A percentile compares a stretch with the other conserved stretches of the same genome.
phyloP scores from a whole-genome alignment of 2,888 invertebrate species.

The Torymus texanus region DNA sequence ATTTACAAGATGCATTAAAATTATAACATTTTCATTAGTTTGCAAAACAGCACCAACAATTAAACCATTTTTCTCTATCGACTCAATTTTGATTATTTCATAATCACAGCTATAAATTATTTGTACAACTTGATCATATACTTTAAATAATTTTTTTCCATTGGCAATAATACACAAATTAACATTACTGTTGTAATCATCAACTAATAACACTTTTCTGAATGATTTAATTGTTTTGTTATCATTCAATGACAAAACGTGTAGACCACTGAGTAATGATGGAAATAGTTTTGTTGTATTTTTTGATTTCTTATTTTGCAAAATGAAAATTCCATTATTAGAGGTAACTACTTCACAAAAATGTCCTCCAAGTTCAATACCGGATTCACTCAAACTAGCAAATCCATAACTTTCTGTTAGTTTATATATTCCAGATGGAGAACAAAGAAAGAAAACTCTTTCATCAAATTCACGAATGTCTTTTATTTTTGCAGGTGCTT shows the following conservation, averaged over 20 bases:
- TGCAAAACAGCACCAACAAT: slow-evolving; percentile 62
- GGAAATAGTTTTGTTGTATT: slow-evolving; percentile 59
- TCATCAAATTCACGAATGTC: slow-evolving; percentile 61
- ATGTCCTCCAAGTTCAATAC: slow-evolving; percentile 63
- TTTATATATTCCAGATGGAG: slow-evolving; percentile 67
- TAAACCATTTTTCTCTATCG: slow-evolving; percentile 58
- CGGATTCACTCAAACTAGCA: slow-evolving; percentile 63
- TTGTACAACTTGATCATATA: slow-evolving; percentile 57
- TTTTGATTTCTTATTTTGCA: slow-evolving; percentile 64
- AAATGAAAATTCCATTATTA: slow-evolving; percentile 59
- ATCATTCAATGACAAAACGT: slow-evolving; percentile 49
- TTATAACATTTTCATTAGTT: slow-evolving; percentile 54
- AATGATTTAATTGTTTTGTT: slow-evolving; percentile 58
- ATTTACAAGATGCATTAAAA: slow-evolving; percentile 60
- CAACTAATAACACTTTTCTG: slow-evolving; percentile 51
- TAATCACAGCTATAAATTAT: slow-evolving; percentile 62
- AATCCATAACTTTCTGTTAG: slow-evolving; percentile 62
- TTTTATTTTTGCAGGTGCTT: slow-evolving; percentile 64
- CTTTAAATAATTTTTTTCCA: slow-evolving; percentile 61
- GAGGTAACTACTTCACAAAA: slow-evolving; percentile 63
- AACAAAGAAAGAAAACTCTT: slow-evolving; percentile 66
- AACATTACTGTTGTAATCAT: slow-evolving; percentile 39
- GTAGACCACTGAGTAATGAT: slow-evolving; percentile 7
- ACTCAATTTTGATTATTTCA: slow-evolving; percentile 61
- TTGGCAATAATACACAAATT: slow-evolving; percentile 63